Percentiles rank a stretch among this genome's conserved stretches.
These are phyloP conservation scores for Kryptopterus vitreolus DNA, from an alignment of 2,797 vertebrate species.

Conservation along the genomic window DNA sequence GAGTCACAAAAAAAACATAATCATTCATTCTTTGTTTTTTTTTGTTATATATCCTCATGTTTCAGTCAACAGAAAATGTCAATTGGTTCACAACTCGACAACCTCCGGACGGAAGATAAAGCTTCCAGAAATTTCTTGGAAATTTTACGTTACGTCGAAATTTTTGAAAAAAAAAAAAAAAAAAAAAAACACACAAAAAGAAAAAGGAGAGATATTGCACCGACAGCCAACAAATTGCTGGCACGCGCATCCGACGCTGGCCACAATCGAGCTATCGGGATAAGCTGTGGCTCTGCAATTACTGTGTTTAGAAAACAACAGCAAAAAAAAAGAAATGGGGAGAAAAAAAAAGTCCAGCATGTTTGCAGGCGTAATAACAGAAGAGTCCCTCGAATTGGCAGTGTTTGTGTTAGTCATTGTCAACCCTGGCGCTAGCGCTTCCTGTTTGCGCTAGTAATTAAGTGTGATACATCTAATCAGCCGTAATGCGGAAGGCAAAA, in stretches of 20 bases:
- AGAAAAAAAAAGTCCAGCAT: constrained; percentile 17
- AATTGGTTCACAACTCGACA: no score
- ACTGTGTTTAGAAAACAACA: neutral
- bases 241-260: neutral
- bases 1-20: no score
- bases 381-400: constrained; percentile 34
- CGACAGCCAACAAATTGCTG: neutral
- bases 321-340: constrained; percentile 5
- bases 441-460: constrained; percentile 53
- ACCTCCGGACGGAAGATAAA: no score
- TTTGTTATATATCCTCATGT: no score
- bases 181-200: neutral
- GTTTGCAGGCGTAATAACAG: constrained; percentile 34
- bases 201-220: no score
- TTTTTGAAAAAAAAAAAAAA: no score
- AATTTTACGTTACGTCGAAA: no score
- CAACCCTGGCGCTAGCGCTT: constrained; percentile 23
- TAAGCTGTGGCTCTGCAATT: constrained; percentile 12
- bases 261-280: neutral
- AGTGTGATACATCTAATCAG: constrained; percentile 59
- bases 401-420: constrained; percentile 41
- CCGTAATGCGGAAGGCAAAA: constrained; percentile 49
- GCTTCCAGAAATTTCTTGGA: no score
- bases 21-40: no score
- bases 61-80: no score